Conservation (phyloP, 2,113 vertebrate genomes). For the Pollachius pollachius region DNA sequence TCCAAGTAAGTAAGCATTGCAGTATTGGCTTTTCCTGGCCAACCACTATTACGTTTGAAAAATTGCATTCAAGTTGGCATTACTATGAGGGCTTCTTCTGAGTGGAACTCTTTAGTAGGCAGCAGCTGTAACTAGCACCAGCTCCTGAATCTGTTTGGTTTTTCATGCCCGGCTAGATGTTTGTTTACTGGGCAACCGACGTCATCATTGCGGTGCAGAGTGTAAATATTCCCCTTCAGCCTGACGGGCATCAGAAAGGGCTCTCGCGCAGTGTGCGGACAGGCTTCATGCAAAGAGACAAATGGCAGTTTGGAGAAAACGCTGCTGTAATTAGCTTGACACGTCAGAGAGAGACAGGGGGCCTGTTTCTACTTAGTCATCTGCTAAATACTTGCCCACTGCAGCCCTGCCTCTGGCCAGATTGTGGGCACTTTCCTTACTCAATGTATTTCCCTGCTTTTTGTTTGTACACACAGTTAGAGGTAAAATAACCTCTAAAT, state of each 20-base stretch:
- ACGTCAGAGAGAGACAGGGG: slow-evolving; percentile 27
- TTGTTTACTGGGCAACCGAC: slow-evolving; percentile 43
- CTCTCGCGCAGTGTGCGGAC: slow-evolving; percentile 10
- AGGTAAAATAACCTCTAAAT: too few relatives aligned
- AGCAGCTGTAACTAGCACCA: slow-evolving; percentile 23
- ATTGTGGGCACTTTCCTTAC: too few relatives aligned
- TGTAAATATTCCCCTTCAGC: slow-evolving; percentile 43
- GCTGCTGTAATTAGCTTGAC: slow-evolving; percentile 35
- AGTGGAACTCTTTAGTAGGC: slow-evolving; percentile 6
- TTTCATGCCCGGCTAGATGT: slow-evolving; percentile 36
- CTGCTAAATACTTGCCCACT: neutral
- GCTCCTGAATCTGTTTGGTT: slow-evolving; percentile 29
- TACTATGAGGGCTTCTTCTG: slow-evolving; percentile 11
- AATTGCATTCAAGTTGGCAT: neutral
- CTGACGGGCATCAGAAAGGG: slow-evolving; percentile 33
- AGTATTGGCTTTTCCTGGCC: too few relatives aligned
- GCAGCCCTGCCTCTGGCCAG: neutral
- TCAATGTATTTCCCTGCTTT: too few relatives aligned
- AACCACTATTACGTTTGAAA: too few relatives aligned
- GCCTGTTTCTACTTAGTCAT: slow-evolving; percentile 34
- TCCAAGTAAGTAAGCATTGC: too few relatives aligned
- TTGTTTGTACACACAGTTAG: too few relatives aligned
- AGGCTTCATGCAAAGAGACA: slow-evolving; percentile 27
- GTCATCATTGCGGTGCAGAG: slow-evolving; percentile 25
- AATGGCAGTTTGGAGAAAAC: slow-evolving; percentile 26